Percentiles rank a stretch among this genome's conserved stretches.
phyloP scores from a whole-genome alignment of 1,140 invertebrate species.

The Lasaia peninsularis region DNA sequence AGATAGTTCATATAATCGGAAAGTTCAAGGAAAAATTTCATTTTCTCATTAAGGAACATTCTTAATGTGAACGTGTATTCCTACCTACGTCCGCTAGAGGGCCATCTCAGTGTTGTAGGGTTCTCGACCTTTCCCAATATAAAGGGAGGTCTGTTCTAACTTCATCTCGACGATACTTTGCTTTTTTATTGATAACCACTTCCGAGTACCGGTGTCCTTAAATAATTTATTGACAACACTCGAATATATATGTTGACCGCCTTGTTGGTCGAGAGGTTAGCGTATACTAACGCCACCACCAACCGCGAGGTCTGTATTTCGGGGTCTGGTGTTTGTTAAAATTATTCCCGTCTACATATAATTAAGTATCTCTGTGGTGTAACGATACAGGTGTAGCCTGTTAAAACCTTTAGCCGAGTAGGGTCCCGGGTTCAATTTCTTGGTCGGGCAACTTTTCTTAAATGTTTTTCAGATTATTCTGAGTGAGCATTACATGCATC shows the following conservation, averaged over 20 bases:
- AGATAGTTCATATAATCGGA: background rate
- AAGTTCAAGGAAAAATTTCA: background rate
- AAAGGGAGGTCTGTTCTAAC: slow-evolving; percentile 64
- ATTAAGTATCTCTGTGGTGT: no score
- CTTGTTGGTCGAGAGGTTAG: no score
- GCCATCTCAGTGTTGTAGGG: slow-evolving; percentile 52
- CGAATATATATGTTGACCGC: background rate
- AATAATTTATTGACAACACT: background rate
- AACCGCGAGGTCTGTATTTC: no score
- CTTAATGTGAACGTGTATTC: slow-evolving; percentile 39
- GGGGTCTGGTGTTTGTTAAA: no score
- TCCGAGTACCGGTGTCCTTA: background rate
- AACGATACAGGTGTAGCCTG: no score
- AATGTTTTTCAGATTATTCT: no score
- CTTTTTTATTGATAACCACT: slow-evolving; percentile 15
- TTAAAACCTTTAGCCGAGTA: no score
- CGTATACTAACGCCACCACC: no score
- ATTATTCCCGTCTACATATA: no score
- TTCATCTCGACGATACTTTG: slow-evolving; percentile 50
- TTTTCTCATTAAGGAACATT: slow-evolving; percentile 13
- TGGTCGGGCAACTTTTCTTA: background rate
- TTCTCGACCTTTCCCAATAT: slow-evolving; percentile 67
- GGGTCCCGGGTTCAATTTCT: no score
- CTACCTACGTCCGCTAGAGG: slow-evolving; percentile 43
- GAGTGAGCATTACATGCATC: no score